Percentiles rank a stretch among this genome's conserved stretches.
These are phyloP conservation scores for Argynnis bischoffii DNA, from an alignment of 2,888 invertebrate species.

Conservation along the genomic window DNA sequence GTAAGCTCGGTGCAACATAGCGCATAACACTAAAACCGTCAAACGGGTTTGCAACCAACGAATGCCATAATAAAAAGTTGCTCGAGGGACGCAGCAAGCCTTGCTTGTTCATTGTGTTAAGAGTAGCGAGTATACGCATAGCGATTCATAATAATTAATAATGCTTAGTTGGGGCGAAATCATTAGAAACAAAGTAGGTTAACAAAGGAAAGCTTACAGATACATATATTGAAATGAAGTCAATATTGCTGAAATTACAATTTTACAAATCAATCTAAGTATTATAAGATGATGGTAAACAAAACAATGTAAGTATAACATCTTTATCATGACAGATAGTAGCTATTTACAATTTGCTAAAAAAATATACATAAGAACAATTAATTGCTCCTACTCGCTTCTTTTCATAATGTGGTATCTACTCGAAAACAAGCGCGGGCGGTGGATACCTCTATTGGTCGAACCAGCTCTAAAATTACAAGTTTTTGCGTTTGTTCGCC, in stretches of 20 bases:
- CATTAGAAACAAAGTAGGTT: too few species aligned
- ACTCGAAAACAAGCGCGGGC: constrained; percentile 44
- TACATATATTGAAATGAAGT: too few species aligned
- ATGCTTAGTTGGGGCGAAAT: too few species aligned
- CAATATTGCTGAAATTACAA: too few species aligned
- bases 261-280: too few species aligned
- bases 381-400: constrained; percentile 7
- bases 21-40: constrained; percentile 65
- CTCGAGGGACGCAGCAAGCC: constrained; percentile 53
- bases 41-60: constrained; percentile 71
- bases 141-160: constrained; percentile 9
- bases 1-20: constrained; percentile 61
- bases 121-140: constrained; percentile 39
- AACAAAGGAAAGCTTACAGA: too few species aligned
- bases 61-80: constrained; percentile 72
- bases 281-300: too few species aligned
- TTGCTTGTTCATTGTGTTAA: constrained; percentile 33
- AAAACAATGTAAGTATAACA: too few species aligned
- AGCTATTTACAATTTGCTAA: too few species aligned
- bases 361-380: background rate
- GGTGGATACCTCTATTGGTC: constrained; percentile 61
- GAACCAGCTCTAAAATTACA: constrained; percentile 74
- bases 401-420: background rate
- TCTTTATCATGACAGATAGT: too few species aligned
- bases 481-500: constrained; percentile 60